A percentile compares a stretch with the other conserved stretches of the same genome.
Conservation (phyloP, 2,888 invertebrate species). For the Limnephilus marmoratus region DNA sequence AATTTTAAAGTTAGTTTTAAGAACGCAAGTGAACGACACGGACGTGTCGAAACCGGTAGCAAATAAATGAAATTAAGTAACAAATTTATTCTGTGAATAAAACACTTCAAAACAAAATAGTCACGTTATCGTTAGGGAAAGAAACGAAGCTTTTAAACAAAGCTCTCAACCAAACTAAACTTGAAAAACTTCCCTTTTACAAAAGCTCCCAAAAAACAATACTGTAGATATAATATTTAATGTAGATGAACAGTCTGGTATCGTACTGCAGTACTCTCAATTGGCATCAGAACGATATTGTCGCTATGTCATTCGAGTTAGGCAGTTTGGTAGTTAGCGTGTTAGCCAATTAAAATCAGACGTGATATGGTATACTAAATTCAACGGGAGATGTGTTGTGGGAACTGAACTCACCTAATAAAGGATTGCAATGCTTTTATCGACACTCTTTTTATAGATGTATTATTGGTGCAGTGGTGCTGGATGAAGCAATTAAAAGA, state of each 20-base stretch:
- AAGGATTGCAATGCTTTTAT: background rate
- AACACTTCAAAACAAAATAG: too few species aligned
- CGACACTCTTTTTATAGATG: background rate
- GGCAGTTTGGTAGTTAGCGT: background rate
- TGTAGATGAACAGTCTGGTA: background rate
- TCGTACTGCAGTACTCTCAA: background rate
- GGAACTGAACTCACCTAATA: background rate
- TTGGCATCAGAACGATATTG: conserved; percentile 17
- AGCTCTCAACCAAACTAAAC: background rate
- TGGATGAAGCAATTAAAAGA: background rate
- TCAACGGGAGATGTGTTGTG: background rate
- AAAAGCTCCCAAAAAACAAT: too few species aligned
- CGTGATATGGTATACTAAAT: background rate
- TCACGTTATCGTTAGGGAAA: background rate
- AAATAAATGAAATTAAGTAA: too few species aligned
- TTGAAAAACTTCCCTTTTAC: background rate
- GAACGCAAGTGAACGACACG: too few species aligned
- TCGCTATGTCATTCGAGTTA: background rate
- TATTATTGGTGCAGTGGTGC: background rate
- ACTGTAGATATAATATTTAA: background rate
- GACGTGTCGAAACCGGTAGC: too few species aligned
- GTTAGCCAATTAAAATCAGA: conserved; percentile 27
- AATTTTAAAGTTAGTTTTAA: too few species aligned
- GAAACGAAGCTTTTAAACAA: background rate
- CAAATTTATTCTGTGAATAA: too few species aligned